Conservation (phyloP, 37 sponge, comb jelly and placozoan species). For the Petrosia ficiformis region DNA sequence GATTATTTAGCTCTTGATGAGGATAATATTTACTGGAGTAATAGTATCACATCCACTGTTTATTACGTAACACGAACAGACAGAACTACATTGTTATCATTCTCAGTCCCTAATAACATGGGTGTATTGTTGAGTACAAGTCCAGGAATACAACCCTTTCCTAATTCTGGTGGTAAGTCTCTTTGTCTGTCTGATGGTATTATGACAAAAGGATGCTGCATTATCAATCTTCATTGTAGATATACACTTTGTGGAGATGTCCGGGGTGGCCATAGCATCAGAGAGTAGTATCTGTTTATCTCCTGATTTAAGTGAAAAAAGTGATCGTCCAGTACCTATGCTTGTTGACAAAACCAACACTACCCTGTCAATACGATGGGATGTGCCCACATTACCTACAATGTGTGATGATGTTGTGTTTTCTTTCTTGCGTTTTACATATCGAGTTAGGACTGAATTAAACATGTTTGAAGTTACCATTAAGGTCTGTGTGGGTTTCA, state of each 20-base stretch:
- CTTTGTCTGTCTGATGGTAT: too few species aligned
- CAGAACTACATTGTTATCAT: neutral
- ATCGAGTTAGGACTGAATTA: too few species aligned
- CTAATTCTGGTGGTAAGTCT: too few species aligned
- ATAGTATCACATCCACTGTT: neutral
- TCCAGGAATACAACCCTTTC: slow-evolving; percentile 47
- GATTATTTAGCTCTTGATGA: slow-evolving; percentile 40
- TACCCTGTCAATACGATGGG: slow-evolving; percentile 9
- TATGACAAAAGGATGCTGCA: too few species aligned
- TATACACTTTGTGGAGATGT: too few species aligned
- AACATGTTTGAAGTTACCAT: too few species aligned
- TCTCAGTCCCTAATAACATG: neutral
- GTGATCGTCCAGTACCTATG: neutral
- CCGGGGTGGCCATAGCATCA: too few species aligned
- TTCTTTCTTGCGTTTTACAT: slow-evolving; percentile 14
- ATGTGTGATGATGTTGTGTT: slow-evolving; percentile 9
- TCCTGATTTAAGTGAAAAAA: neutral
- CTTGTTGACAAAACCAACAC: slow-evolving; percentile 11
- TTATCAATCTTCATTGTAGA: too few species aligned
- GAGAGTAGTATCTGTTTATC: neutral
- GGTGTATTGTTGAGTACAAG: slow-evolving; percentile 15
- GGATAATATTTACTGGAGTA: slow-evolving; percentile 59
- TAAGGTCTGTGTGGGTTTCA: too few species aligned
- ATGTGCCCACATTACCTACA: neutral
- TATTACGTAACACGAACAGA: slow-evolving; percentile 11